These are phyloP conservation scores for Hippocampus abdominalis DNA, from an alignment of 2,113 vertebrate species.

Conservation along the genomic window DNA sequence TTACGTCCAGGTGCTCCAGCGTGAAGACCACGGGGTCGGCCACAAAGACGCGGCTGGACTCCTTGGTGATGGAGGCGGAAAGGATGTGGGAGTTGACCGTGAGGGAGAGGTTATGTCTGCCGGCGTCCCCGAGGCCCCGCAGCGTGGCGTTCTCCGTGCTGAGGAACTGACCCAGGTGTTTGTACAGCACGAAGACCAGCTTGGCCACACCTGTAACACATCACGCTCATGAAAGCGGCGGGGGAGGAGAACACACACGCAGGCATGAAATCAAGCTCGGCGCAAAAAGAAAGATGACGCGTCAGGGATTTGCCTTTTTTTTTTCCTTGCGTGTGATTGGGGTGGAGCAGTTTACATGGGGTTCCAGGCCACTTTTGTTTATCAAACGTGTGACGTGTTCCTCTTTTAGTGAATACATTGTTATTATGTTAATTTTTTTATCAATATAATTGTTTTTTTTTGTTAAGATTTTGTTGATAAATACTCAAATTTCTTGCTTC, in stretches of 20 bases:
- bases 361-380: neutral
- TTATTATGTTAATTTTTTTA: neutral
- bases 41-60: constrained; percentile 94
- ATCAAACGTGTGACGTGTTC: neutral
- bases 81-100: constrained; percentile 98
- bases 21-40: constrained; percentile 94
- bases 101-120: constrained; percentile 85
- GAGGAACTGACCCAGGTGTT: constrained; percentile 92
- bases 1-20: constrained; percentile 95
- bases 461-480: neutral
- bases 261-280: neutral
- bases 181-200: constrained; percentile 97
- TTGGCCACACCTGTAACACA: constrained; percentile 84
- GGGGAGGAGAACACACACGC: neutral
- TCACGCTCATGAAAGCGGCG: constrained; percentile 19
- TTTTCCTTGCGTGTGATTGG: neutral
- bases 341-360: neutral
- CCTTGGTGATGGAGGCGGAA: constrained; percentile 96
- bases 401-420: neutral
- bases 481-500: neutral
- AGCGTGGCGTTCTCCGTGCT: constrained; percentile 95
- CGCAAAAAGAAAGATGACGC: neutral
- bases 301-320: neutral
- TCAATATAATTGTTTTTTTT: neutral
- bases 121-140: constrained; percentile 78